A percentile compares a stretch with the other conserved stretches of the same genome.
Evolutionary conservation across 2,888 invertebrate genomes (phyloP).

Genomic region (Lasioglossum leucozonium): DNA sequence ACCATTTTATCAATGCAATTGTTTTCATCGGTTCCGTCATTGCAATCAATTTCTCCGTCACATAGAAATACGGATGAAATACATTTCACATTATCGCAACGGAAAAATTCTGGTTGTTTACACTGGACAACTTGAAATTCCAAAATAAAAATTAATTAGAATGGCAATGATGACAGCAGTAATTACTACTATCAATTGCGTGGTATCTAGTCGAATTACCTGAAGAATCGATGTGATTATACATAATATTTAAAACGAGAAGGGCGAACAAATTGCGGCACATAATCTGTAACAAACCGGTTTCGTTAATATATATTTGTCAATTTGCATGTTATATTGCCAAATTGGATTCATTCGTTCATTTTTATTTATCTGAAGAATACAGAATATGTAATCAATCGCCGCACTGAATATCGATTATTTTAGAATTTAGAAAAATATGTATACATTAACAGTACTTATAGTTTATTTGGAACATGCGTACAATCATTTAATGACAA

Average conservation of each 20-base stretch:
- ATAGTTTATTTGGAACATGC: too few relatives aligned
- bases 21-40: slow-evolving; percentile 86
- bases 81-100: slow-evolving; percentile 86
- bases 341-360: neutral
- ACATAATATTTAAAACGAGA: slow-evolving; percentile 32
- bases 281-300: slow-evolving; percentile 58
- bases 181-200: neutral
- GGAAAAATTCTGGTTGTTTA: slow-evolving; percentile 79
- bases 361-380: neutral
- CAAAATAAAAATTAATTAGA: neutral
- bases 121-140: slow-evolving; percentile 45
- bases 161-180: neutral
- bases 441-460: neutral
- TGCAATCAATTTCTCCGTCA: slow-evolving; percentile 87
- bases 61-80: slow-evolving; percentile 86
- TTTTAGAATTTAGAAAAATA: neutral
- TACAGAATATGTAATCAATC: neutral
- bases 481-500: too few relatives aligned
- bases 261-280: slow-evolving; percentile 13
- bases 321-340: neutral
- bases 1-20: slow-evolving; percentile 79
- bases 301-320: neutral
- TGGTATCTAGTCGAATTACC: slow-evolving; percentile 32
- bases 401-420: too few relatives aligned
- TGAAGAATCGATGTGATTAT: neutral